Evolutionary conservation across 2,797 vertebrate genomes (phyloP), one percentile per base, ranked within the genome.

Genomic region (Danio aesculapii): DNA sequence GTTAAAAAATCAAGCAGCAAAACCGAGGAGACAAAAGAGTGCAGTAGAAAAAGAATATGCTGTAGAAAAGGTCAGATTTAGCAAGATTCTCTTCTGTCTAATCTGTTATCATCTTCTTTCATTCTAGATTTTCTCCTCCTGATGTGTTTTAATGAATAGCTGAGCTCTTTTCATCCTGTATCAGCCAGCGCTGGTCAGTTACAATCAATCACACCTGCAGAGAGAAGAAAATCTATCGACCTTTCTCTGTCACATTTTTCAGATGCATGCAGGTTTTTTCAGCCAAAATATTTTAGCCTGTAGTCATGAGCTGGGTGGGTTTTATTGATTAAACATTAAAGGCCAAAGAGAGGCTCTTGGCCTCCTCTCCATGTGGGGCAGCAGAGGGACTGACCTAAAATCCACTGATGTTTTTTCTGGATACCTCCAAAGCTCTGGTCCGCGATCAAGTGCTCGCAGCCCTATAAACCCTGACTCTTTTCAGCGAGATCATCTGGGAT

Each of bases 311-410:
- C 87, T 88, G 81, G 88, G 84, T 86, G 81, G 84, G 73, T 78
- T 79, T 68, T 90, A 92, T 94, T 91, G 92, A 93, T 94, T 90
- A 90, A 89, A 90, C 88, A 92, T 93, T 93, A 85, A 91, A 90
- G 88, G 80, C 82, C 76, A 88, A 30, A 79, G 86, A 44, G 77
- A 66, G 75, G 83, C 84, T 89, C 87, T 86, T 89, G 85, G 85
- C 84, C 82, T 80, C 75, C 80, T 84, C 86, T 82, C 81, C 83
- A 70, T 76, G 44, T 69, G 84, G 81, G 75, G 78, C 82, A 88
- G 90, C 84, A 83, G 83, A 89, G 86, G 88, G 80, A 76, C 69
- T 89, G 84, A 62, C 85, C 83, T 84, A 76, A 87, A 88, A 88
- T 82, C 80, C 53, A 79, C 64, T 74, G 12, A 52, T 84, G 88